A percentile compares a stretch with the other conserved stretches of the same genome.
phyloP scores from a whole-genome alignment of 2,113 vertebrate genomes.

The Zosterops lateralis region DNA sequence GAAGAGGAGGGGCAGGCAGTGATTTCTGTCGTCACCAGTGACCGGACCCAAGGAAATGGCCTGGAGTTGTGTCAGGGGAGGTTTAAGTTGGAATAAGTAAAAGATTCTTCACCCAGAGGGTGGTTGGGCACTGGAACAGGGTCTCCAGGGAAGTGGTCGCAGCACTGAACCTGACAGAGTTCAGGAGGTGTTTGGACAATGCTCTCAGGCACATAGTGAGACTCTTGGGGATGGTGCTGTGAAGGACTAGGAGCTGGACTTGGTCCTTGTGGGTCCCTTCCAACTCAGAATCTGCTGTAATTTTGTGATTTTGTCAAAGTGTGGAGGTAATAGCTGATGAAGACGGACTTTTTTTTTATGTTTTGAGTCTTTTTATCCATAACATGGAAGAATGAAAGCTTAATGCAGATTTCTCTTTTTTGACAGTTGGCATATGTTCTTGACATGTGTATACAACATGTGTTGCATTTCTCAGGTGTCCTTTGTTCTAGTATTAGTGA shows the following conservation, averaged over 20 bases:
- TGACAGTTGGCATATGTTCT: neutral
- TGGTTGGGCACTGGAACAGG: neutral
- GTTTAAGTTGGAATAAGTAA: neutral
- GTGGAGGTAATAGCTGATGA: neutral
- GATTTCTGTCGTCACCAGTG: neutral
- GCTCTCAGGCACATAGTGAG: accelerated
- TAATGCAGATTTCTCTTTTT: neutral
- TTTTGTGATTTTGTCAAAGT: neutral
- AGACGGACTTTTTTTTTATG: neutral
- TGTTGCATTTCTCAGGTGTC: neutral
- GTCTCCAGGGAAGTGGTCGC: neutral
- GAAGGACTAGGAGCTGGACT: neutral
- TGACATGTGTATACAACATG: neutral
- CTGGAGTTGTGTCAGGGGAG: neutral
- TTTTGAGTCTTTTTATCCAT: neutral
- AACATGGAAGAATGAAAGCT: neutral
- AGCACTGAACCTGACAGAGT: neutral
- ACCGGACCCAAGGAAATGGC: accelerated
- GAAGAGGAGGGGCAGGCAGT: neutral
- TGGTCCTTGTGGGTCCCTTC: neutral
- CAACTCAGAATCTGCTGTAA: neutral
- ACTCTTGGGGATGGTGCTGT: neutral
- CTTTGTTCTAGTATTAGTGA: neutral
- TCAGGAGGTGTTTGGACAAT: neutral
- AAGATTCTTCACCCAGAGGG: accelerated